Base-by-base conservation (phyloP, 2,888 invertebrate genomes). In the Erannis defoliaria region DNA sequence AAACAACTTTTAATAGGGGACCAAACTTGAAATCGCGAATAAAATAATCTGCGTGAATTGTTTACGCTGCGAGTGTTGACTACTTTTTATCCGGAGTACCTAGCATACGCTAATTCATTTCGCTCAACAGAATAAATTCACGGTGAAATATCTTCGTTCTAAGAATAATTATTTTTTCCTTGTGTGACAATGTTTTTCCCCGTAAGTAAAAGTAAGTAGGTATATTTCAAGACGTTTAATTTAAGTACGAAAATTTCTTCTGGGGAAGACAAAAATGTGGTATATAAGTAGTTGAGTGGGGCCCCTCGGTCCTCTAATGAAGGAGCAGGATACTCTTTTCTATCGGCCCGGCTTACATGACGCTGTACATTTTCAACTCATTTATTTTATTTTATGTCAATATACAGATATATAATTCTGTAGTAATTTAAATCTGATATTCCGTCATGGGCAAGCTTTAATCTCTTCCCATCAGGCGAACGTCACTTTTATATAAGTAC, bases 271-370 rank as follows among this genome's bases (percentile, higher is more conserved):
- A 85, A 86, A 87, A 88, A 84, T 80, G 81, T 84, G 83, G 82
- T 79, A 79, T 77, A 84, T 86, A n/a, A n/a, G n/a, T n/a, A 85
- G 85, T 89, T 82, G 81, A 82, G 81, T 75, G 78, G 74, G 74
- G 72, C 72, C 74, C 78, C 77, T 77, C 74, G 76, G 79, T 72
- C 78, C 83, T 79, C 85, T 90, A 90, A 90, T 89, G 90, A 90
- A 90, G 83, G 86, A 84, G 86, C 88, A 83, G 35, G 35, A 35
- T 62, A 88, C 83, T 83, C 76, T 78, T 73, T 71, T 67, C 64
- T 45, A 29, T 65, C 56, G 62, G 29, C 45, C 64, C 51, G 74
- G 67, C 43, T 80, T 80, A 85, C 81, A 86, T 85, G 83, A 45
- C 51, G 73, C 63, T 29, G 29, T 43, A 56, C 8, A 29, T 29